phyloP scores from a whole-genome alignment of 1,140 invertebrate species.

The Magallana angulata region DNA sequence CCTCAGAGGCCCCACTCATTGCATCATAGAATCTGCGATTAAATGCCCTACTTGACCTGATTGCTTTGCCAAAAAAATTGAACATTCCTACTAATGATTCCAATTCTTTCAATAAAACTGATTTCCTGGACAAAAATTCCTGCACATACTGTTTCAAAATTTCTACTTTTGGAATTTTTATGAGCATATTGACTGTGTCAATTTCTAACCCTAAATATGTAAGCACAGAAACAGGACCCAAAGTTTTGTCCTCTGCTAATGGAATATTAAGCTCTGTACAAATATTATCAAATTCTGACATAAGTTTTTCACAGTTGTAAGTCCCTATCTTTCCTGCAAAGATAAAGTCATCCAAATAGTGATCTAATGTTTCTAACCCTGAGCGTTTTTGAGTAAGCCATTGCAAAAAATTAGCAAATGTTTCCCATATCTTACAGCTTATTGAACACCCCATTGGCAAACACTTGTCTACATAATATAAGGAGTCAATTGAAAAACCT shows the following conservation, averaged over 20 bases:
- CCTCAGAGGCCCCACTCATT: too few species aligned
- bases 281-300: neutral
- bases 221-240: conserved; percentile 26
- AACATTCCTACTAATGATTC: neutral
- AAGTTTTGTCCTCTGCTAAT: conserved; percentile 28
- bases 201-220: conserved; percentile 40
- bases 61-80: too few species aligned
- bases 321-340: neutral
- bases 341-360: conserved; percentile 45
- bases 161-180: conserved; percentile 40
- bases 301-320: neutral
- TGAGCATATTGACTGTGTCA: conserved; percentile 27
- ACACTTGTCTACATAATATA: conserved; percentile 39
- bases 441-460: conserved; percentile 42
- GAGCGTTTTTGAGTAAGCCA: neutral
- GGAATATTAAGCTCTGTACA: conserved; percentile 34
- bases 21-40: too few species aligned
- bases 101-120: conserved; percentile 18
- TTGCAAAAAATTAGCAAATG: conserved; percentile 40
- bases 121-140: neutral
- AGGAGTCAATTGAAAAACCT: neutral
- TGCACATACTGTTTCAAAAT: neutral
- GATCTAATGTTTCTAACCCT: conserved; percentile 22
- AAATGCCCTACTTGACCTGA: too few species aligned
- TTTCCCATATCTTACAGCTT: conserved; percentile 17